Conservation (phyloP, 2,888 invertebrate genomes). For the Bombyx huttoni region DNA sequence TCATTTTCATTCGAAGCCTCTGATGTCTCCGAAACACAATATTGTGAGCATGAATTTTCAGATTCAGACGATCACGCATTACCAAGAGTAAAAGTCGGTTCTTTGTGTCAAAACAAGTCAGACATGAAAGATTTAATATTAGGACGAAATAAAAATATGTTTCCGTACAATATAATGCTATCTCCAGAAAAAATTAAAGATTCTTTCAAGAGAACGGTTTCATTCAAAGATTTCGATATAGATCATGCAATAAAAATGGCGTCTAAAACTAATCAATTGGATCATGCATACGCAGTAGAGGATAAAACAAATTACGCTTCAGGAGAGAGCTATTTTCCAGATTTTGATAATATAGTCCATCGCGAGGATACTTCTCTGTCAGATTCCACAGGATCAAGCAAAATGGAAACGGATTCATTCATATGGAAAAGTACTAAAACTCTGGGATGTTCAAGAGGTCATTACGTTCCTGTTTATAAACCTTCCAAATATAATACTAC, state of each 20-base stretch:
- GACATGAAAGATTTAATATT: constrained; percentile 54
- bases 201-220: constrained; percentile 35
- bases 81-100: constrained; percentile 36
- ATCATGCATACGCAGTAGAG: background rate
- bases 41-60: constrained; percentile 34
- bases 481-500: constrained; percentile 23
- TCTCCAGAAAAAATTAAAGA: constrained; percentile 48
- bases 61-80: constrained; percentile 36
- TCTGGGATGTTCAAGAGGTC: constrained; percentile 15
- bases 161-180: constrained; percentile 56
- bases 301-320: constrained; percentile 9
- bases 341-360: constrained; percentile 11
- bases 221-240: constrained; percentile 31
- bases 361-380: constrained; percentile 20
- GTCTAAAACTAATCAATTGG: constrained; percentile 1
- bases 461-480: constrained; percentile 31
- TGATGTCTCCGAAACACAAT: background rate
- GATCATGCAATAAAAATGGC: constrained; percentile 10
- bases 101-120: constrained; percentile 16
- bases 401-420: constrained; percentile 36
- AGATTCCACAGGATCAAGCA: constrained; percentile 37
- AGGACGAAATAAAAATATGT: constrained; percentile 42
- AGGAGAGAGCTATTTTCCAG: constrained; percentile 14
- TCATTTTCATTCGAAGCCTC: background rate
- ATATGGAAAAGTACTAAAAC: constrained; percentile 30